phyloP scores from a whole-genome alignment of 2,113 vertebrate genomes.

The Panthera uncia region DNA sequence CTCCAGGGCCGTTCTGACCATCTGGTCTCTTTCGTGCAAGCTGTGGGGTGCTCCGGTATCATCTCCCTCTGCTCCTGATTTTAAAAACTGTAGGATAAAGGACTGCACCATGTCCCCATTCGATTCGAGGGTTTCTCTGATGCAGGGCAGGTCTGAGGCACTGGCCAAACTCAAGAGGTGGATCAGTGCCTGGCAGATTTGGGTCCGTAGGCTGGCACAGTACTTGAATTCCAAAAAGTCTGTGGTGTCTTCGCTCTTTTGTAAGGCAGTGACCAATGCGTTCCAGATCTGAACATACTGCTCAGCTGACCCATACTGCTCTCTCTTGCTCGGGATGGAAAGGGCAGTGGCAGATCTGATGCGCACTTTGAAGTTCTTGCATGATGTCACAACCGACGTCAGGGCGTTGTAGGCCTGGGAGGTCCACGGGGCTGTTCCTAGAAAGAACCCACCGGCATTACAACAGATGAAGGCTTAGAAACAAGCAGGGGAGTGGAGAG shows the following conservation, averaged over 20 bases:
- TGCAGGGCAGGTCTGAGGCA: constrained; percentile 84
- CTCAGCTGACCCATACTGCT: constrained; percentile 86
- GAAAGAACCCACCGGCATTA: not conserved
- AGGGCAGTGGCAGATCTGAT: constrained; percentile 96
- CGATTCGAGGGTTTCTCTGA: constrained; percentile 80
- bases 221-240: constrained; percentile 98
- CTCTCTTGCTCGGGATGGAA: constrained; percentile 86
- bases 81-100: constrained; percentile 89
- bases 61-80: constrained; percentile 77
- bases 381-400: constrained; percentile 92
- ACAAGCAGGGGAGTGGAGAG: not conserved
- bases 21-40: constrained; percentile 81
- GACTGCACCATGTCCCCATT: constrained; percentile 80
- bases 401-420: constrained; percentile 89
- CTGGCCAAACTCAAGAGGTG: constrained; percentile 90
- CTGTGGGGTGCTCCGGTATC: not conserved
- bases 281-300: constrained; percentile 91
- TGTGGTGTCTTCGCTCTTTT: constrained; percentile 92
- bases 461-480: not conserved
- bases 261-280: constrained; percentile 90
- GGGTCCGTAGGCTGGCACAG: constrained; percentile 92
- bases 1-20: constrained; percentile 82
- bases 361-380: constrained; percentile 98
- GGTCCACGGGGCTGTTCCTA: constrained; percentile 92
- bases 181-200: constrained; percentile 92